Evolutionary conservation across 2,113 vertebrate species (phyloP).

Genomic region (Proteles cristata): DNA sequence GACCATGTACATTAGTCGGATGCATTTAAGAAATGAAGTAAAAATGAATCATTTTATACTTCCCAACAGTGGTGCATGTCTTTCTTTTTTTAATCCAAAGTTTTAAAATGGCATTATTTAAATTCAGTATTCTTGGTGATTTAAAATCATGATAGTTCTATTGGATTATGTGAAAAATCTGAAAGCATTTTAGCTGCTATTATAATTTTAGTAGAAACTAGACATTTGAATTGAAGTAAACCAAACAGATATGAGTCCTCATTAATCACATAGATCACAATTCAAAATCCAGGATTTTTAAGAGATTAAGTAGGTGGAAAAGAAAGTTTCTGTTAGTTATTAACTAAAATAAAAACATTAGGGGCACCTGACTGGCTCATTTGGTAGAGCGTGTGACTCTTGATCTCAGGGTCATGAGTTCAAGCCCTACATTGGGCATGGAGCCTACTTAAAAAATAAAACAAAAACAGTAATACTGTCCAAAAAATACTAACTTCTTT

Average conservation of each 20-base stretch:
- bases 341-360: not conserved
- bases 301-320: not conserved
- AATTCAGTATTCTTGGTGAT: not conserved
- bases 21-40: not conserved
- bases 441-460: not conserved
- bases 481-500: not conserved
- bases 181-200: not conserved
- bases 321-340: not conserved
- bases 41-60: not conserved
- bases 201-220: not conserved
- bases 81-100: not conserved
- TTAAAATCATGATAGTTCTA: not conserved
- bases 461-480: not conserved
- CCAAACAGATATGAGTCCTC: not conserved
- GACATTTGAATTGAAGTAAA: not conserved
- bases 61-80: not conserved
- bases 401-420: not conserved
- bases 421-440: not conserved
- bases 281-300: not conserved
- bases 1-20: not conserved
- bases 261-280: not conserved
- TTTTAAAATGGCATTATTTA: not conserved
- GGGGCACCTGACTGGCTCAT: not conserved
- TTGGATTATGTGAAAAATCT: not conserved
- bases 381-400: not conserved